Evolutionary conservation across 1,140 invertebrate genomes (phyloP), one percentile per base, ranked within the genome.

Genomic region (Platorchestia sp.): DNA sequence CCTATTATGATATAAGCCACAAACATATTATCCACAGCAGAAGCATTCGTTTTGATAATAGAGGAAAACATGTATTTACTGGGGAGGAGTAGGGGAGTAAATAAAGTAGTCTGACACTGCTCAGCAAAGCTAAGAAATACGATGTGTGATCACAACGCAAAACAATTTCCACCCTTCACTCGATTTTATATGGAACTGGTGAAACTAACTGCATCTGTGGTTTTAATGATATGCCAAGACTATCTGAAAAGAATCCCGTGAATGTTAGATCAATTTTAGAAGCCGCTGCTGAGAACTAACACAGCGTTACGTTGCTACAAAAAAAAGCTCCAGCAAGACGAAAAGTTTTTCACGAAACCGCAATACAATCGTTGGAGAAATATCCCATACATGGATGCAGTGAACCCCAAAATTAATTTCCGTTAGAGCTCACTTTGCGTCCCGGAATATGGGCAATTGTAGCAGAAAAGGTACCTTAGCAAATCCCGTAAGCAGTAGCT

Each of bases 401-500:
- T 75, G 59, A 75, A 75, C 59, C 59, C 6, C 59, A 90, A 44
- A 90, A 90, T 90, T 90, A 90, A 90, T 90, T 43, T 90, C 87
- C 41, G 87, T 90, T 42, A 90, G 87, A 5, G 87, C 87, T 45
- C 41, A 41, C 41, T 43, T 43, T 43, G 44, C 41, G 19, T 89
- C 43, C 36, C 41, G 27, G 87, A 89, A 89, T 89, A 89, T 43
- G 36, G 87, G 87, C 41, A 89, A 89, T 89, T 89, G 87, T 27
- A 19, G 87, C 36, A 75, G 59, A 75, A 44, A 89, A 89, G 41
- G 43, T 89, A 44, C 87, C 91, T 45, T 14, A 93, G 45, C 41
- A 45, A 93, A 93, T 93, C 45, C 91, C 40, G 41, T 45, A 93
- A 93, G 36, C 22, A 7, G 91, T 44, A 47, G 91, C 91, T 10